Evolutionary conservation across 2,113 vertebrate species (phyloP).

Genomic region (Halcyon malimbica): DNA sequence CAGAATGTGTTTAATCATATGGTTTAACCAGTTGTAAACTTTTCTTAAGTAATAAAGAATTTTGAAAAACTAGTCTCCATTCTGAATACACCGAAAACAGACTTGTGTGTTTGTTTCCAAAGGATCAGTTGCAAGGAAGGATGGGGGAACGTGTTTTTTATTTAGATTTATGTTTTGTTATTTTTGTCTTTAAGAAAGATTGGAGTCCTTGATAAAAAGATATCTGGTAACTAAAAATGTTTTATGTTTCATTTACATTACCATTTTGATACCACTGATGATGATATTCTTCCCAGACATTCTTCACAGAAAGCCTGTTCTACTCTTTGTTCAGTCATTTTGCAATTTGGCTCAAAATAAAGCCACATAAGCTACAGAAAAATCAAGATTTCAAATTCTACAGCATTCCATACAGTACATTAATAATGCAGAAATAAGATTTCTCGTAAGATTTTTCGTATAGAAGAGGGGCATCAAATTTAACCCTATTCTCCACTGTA

Average conservation of each 20-base stretch:
- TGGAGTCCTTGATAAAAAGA: background rate
- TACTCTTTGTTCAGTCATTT: background rate
- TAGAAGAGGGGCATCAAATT: background rate
- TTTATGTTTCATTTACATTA: background rate
- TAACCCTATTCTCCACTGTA: background rate
- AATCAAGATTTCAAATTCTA: background rate
- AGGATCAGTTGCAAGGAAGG: background rate
- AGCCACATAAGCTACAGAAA: background rate
- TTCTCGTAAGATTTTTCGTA: background rate
- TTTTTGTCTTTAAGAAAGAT: background rate
- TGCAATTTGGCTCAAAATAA: background rate
- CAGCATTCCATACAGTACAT: background rate
- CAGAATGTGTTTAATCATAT: background rate
- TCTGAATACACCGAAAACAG: background rate
- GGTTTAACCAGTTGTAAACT: background rate
- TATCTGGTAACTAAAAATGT: background rate
- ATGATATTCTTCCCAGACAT: background rate
- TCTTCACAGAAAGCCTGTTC: background rate
- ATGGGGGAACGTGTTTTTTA: fast-evolving
- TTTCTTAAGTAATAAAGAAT: background rate
- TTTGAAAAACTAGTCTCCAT: background rate
- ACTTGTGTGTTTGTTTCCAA: background rate
- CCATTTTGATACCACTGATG: background rate
- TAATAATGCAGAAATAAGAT: background rate
- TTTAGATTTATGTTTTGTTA: background rate